A percentile compares a stretch with the other conserved stretches of the same genome.
These are phyloP conservation scores for Erynnis tages DNA, from an alignment of 2,888 invertebrate genomes.

Conservation along the genomic window DNA sequence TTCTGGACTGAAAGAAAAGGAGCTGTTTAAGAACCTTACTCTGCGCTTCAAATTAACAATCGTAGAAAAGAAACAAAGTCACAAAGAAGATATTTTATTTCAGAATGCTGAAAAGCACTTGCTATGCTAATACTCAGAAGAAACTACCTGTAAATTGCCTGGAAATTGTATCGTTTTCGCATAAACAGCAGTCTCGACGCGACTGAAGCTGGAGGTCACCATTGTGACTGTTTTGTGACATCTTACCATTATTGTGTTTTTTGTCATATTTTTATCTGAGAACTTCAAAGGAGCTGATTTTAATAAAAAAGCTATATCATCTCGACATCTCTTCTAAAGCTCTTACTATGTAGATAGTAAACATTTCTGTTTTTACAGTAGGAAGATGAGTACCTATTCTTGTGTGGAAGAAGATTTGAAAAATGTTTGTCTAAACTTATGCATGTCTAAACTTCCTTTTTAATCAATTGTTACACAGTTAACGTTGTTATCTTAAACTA, in stretches of 20 bases:
- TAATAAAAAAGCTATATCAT: no score
- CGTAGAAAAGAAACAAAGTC: not conserved
- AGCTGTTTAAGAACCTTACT: no score
- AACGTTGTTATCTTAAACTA: no score
- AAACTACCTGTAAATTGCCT: constrained; percentile 7
- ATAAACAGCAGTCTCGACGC: constrained; percentile 1
- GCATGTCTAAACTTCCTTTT: no score
- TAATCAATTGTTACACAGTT: no score
- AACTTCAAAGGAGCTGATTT: not conserved
- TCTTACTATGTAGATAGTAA: no score
- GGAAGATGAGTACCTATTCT: no score
- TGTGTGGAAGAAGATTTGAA: no score
- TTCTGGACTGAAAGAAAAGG: no score
- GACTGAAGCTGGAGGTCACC: not conserved
- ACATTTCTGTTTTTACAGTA: no score
- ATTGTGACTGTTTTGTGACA: not conserved
- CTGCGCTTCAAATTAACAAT: not conserved
- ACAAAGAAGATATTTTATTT: not conserved
- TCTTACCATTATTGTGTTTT: not conserved
- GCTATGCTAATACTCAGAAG: constrained; percentile 1
- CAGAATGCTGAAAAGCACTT: not conserved
- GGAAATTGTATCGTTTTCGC: constrained; percentile 11
- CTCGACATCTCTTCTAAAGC: no score
- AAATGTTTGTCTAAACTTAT: no score
- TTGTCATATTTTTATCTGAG: not conserved